phyloP scores from a whole-genome alignment of 2,888 invertebrate genomes.

The Agriotes lineatus region DNA sequence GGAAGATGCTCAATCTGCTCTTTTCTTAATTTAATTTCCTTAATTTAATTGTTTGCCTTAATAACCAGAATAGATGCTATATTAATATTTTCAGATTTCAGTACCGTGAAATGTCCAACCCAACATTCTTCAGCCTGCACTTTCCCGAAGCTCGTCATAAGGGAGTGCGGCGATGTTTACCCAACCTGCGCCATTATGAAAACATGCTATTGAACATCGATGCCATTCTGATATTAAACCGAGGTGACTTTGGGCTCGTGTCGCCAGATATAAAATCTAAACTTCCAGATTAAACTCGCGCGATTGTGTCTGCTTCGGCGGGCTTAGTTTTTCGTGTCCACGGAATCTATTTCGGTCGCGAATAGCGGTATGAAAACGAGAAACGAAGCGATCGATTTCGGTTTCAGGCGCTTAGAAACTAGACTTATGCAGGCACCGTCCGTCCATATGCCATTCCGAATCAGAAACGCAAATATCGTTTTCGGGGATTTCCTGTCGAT shows the following conservation, averaged over 20 bases:
- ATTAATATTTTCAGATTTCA: no score
- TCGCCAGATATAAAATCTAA: not conserved
- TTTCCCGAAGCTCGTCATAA: no score
- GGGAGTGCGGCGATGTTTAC: slow-evolving; percentile 9
- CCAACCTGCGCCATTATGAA: slow-evolving; percentile 5
- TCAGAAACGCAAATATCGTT: no score
- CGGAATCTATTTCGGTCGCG: slow-evolving; percentile 15
- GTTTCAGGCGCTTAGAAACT: slow-evolving; percentile 22
- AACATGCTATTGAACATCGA: not conserved
- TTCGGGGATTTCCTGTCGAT: no score
- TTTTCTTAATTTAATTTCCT: no score
- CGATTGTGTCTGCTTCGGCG: no score
- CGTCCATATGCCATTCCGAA: slow-evolving; percentile 23
- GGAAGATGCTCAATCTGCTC: no score
- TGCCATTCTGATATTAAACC: not conserved
- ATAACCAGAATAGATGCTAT: no score
- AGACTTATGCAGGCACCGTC: slow-evolving; percentile 34
- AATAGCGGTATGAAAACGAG: slow-evolving; percentile 11
- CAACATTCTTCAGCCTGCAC: no score
- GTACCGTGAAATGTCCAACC: no score
- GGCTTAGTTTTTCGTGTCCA: slow-evolving; percentile 15
- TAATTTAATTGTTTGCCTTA: no score
- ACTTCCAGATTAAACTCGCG: not conserved
- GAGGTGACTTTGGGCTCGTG: not conserved
- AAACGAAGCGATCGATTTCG: slow-evolving; percentile 16